phyloP scores from a whole-genome alignment of 2,888 invertebrate genomes.

The Adelognathus sp. region DNA sequence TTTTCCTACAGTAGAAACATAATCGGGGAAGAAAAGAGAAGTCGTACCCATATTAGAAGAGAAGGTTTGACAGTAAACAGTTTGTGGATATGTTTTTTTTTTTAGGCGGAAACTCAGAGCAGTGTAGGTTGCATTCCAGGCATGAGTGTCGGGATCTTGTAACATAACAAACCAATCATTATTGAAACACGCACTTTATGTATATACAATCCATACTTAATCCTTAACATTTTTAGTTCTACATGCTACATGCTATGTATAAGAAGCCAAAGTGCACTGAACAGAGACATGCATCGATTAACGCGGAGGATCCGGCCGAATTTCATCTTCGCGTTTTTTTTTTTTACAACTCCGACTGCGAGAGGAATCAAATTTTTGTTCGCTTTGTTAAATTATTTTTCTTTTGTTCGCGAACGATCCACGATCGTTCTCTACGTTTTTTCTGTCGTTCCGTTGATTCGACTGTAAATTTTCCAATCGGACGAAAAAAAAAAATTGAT shows the following conservation, averaged over 20 bases:
- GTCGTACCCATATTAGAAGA: slow-evolving; percentile 69
- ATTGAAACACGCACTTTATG: slow-evolving; percentile 5
- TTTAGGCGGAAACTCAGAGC: slow-evolving; percentile 76
- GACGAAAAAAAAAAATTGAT: slow-evolving; percentile 28
- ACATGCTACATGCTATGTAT: slow-evolving; percentile 50
- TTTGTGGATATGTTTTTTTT: slow-evolving; percentile 55
- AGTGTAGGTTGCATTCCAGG: slow-evolving; percentile 78
- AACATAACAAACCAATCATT: slow-evolving; percentile 66
- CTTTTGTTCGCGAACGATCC: neutral
- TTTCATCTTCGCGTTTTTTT: slow-evolving; percentile 9
- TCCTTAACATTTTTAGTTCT: slow-evolving; percentile 19
- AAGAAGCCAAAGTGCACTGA: slow-evolving; percentile 53
- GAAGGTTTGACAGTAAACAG: slow-evolving; percentile 73
- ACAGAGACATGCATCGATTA: slow-evolving; percentile 55
- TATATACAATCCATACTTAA: slow-evolving; percentile 17
- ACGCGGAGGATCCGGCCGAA: slow-evolving; percentile 51
- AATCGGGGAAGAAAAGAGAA: no score
- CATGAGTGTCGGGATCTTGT: slow-evolving; percentile 77
- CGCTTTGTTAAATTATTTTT: neutral
- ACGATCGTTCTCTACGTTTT: neutral
- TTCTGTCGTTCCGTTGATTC: neutral
- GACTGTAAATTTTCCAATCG: slow-evolving; percentile 11
- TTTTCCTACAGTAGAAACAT: slow-evolving; percentile 30
- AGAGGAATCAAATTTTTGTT: no score
- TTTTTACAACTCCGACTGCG: no score